These are phyloP conservation scores for Orussus abietinus DNA, from an alignment of 1,140 invertebrate genomes.

Conservation along the genomic window DNA sequence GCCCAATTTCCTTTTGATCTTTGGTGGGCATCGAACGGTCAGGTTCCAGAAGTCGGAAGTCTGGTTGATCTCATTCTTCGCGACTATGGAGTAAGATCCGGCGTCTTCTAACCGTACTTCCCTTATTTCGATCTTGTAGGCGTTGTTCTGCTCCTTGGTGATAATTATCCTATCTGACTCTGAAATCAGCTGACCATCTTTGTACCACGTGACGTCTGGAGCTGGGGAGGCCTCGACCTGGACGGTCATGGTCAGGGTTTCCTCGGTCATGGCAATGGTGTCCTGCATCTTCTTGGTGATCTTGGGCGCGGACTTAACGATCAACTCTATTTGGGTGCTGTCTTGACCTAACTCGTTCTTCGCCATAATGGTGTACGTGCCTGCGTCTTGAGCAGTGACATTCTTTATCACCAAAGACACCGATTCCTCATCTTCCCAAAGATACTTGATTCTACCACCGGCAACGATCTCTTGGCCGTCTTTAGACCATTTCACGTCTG, in stretches of 20 bases:
- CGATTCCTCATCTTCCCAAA: slow-evolving; percentile 91
- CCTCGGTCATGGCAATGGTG: too few species aligned
- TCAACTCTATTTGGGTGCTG: slow-evolving; percentile 67
- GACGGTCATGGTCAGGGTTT: too few species aligned
- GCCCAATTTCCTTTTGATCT: slow-evolving; percentile 66
- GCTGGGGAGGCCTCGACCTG: slow-evolving; percentile 80
- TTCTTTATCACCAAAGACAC: slow-evolving; percentile 89
- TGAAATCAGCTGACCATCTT: slow-evolving; percentile 74
- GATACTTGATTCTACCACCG: slow-evolving; percentile 73
- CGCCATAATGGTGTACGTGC: slow-evolving; percentile 78
- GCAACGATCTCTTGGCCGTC: slow-evolving; percentile 78
- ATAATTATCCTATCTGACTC: slow-evolving; percentile 68
- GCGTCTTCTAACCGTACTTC: slow-evolving; percentile 79
- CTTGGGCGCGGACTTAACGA: slow-evolving; percentile 78
- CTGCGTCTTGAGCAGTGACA: slow-evolving; percentile 76
- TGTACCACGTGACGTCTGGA: slow-evolving; percentile 80
- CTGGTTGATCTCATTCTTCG: slow-evolving; percentile 84
- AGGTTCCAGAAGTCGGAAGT: slow-evolving; percentile 82
- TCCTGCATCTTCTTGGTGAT: slow-evolving; percentile 79
- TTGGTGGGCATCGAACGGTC: slow-evolving; percentile 73
- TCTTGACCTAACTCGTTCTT: slow-evolving; percentile 87
- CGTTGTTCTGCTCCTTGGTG: slow-evolving; percentile 62
- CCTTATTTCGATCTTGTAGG: slow-evolving; percentile 74
- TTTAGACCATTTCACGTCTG: slow-evolving; percentile 84
- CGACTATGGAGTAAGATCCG: slow-evolving; percentile 90